phyloP scores from a whole-genome alignment of 2,113 vertebrate species.

The Eclectus roratus region DNA sequence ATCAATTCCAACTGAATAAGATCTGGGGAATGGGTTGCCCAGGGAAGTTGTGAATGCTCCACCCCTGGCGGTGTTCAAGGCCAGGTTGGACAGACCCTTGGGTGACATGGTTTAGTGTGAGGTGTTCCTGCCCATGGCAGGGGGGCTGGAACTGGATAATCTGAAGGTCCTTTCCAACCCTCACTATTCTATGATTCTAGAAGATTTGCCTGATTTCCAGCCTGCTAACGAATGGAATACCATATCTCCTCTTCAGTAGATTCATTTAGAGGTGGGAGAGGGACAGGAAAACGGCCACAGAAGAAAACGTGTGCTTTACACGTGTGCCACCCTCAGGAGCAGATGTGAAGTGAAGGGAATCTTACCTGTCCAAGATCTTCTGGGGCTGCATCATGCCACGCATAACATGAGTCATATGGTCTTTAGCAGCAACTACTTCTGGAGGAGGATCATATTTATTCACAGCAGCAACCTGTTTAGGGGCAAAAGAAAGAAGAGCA shows the following conservation, averaged over 20 bases:
- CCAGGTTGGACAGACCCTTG: too few species aligned
- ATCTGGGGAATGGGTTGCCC: not conserved
- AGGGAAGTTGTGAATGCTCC: too few species aligned
- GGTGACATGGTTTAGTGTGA: too few species aligned
- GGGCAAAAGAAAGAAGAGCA: not conserved
- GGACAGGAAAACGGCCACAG: not conserved
- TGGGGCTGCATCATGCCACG: conserved; percentile 84
- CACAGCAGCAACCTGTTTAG: conserved; percentile 81
- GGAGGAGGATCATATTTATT: conserved; percentile 86
- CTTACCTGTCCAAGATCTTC: conserved; percentile 85
- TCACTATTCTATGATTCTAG: not conserved
- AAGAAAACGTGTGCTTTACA: too few species aligned
- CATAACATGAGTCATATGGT: conserved; percentile 84
- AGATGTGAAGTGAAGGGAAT: not conserved
- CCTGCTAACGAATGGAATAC: not conserved
- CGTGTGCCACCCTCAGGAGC: not conserved
- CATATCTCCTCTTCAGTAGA: not conserved
- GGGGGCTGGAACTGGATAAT: too few species aligned
- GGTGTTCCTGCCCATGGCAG: too few species aligned
- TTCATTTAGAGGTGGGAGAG: not conserved
- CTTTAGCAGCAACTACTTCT: conserved; percentile 83
- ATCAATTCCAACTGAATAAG: not conserved
- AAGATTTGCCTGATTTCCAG: not conserved
- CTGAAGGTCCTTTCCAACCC: too few species aligned
- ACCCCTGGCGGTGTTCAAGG: too few species aligned